Base-by-base conservation (phyloP, 2,113 vertebrate genomes). In the Thamnaconus septentrionalis region DNA sequence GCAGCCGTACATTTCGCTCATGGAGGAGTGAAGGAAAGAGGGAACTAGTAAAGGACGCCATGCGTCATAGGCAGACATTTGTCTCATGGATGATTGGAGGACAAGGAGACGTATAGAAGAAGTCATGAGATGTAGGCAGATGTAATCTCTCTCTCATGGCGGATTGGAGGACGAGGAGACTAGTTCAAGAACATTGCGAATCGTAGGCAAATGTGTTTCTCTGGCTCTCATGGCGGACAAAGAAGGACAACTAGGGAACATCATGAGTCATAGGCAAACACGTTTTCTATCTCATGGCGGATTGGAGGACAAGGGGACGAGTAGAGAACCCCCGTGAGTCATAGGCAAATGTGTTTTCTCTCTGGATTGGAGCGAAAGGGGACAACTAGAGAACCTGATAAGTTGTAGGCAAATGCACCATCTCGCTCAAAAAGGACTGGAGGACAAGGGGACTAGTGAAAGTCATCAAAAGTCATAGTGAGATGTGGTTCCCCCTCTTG, bases 331-430 rank as follows among this genome's bases (percentile, higher is more conserved):
- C 4, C 69, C 70, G 42, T 68, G 59, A 73, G 69, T 51, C 53
- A 4, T 81, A 82, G 65, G 44, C 64, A 63, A 40, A 59, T 61
- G 50, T 64, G 8, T 64, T 55, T 41, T 54, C 57, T 64, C 39
- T 67, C 42, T 47, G 76, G 83, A 86, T 66, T 71, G 80, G 71
- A 84, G 55, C 66, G 68, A 69, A 81, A 83, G 46, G 67, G 58
- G 59, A 78, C 73, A 78, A 72, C 50, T 64, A 51, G 69, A 55
- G 41, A 63, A 68, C 39, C 6, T 53, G 50, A 66, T 18, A 6
- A 67, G 67, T 47, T 31, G 1, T 75, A 73, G 60, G 4, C 61
- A 61, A 31, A 64, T 48, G 45, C 47, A 41, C 4, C 57, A 41
- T 63, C 56, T 55, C n/a, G 50, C 18, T 73, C 63, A 4, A 54